Evolutionary conservation across 2,113 vertebrate genomes (phyloP).

Genomic region (Sclerurus mexicanus): DNA sequence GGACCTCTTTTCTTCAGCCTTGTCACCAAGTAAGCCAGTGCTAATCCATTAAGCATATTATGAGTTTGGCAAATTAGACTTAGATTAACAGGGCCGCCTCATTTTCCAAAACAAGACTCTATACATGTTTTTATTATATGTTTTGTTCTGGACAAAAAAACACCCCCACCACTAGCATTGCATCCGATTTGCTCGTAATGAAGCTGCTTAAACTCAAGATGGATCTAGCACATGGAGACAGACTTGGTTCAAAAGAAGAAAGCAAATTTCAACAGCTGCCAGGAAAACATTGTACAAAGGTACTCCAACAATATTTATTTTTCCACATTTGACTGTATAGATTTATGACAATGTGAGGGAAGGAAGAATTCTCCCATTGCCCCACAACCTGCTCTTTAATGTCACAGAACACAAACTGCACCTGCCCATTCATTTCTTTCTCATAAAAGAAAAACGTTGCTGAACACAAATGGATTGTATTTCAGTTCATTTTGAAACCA

Average conservation of each 20-base stretch:
- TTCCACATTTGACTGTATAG: background rate
- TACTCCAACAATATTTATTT: background rate
- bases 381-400: background rate
- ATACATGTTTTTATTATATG: background rate
- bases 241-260: background rate
- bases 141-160: slow-evolving; percentile 9
- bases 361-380: background rate
- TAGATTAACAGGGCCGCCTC: slow-evolving; percentile 48
- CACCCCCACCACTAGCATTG: background rate
- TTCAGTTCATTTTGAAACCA: background rate
- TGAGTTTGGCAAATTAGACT: slow-evolving; percentile 34
- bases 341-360: background rate
- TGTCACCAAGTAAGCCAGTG: slow-evolving; percentile 25
- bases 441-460: background rate
- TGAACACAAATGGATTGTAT: background rate
- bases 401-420: background rate
- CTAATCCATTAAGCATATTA: slow-evolving; percentile 66
- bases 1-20: slow-evolving; percentile 30
- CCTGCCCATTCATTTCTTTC: background rate
- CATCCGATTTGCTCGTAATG: background rate
- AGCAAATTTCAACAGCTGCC: background rate
- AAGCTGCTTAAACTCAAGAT: background rate
- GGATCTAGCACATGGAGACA: background rate
- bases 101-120: slow-evolving; percentile 44
- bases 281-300: background rate